A percentile compares a stretch with the other conserved stretches of the same genome.
phyloP scores from a whole-genome alignment of 2,797 vertebrate species.

The Smutsia gigantea region DNA sequence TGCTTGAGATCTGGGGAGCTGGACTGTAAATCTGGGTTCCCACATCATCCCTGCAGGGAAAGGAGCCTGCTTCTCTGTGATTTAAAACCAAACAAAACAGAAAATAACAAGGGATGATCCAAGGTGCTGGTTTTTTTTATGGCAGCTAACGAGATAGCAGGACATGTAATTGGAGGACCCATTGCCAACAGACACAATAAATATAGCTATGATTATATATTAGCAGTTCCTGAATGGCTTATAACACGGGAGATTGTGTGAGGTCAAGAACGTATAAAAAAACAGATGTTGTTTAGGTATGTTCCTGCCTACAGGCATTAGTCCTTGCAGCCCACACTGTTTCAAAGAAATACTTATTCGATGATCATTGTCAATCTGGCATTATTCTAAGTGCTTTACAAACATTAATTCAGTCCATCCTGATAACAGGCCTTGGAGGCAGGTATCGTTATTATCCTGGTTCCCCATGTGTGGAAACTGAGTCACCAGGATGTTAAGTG shows the following conservation, averaged over 20 bases:
- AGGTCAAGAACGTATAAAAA: not conserved
- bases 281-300: not conserved
- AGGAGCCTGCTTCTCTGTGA: not conserved
- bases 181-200: not conserved
- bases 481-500: not conserved
- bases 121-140: not conserved
- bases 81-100: conserved; percentile 5
- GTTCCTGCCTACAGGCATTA: not conserved
- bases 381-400: not conserved
- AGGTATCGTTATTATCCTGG: not conserved
- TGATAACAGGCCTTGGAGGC: not conserved
- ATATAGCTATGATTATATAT: not conserved
- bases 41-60: not conserved
- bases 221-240: not conserved
- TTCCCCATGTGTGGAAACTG: not conserved
- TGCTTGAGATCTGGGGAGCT: not conserved
- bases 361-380: not conserved
- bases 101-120: not conserved
- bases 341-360: not conserved
- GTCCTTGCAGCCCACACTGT: not conserved
- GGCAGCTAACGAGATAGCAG: not conserved
- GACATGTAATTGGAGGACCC: not conserved
- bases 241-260: not conserved
- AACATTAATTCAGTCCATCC: not conserved
- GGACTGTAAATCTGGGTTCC: not conserved